Evolutionary conservation across 2,888 invertebrate genomes (phyloP).

Genomic region (Didymodactylos carnosus): DNA sequence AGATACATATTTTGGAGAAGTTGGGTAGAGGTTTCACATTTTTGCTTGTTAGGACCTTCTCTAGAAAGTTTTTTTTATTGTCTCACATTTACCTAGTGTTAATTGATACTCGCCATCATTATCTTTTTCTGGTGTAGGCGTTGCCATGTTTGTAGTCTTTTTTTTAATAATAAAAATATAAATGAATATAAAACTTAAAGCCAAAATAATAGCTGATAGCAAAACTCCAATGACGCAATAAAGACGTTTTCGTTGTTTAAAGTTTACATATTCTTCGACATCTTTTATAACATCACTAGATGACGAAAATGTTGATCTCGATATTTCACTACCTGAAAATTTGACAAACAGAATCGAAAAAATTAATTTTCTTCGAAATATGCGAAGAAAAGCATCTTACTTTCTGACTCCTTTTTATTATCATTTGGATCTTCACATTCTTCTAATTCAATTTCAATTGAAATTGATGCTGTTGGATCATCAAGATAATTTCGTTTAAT

Average conservation of each 20-base stretch:
- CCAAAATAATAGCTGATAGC: background rate
- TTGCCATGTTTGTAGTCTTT: background rate
- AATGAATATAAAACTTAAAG: background rate
- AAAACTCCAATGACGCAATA: background rate
- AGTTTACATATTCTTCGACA: background rate
- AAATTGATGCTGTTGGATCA: background rate
- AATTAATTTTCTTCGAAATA: background rate
- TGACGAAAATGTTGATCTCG: background rate
- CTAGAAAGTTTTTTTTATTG: background rate
- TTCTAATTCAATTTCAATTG: background rate
- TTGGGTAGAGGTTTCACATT: background rate
- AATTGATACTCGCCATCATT: background rate
- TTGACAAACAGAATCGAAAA: background rate
- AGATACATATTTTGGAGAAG: background rate
- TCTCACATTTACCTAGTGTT: background rate
- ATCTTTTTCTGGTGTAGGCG: background rate
- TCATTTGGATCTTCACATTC: background rate
- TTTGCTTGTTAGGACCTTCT: background rate
- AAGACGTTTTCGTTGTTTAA: background rate
- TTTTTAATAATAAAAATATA: background rate
- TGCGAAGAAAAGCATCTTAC: background rate
- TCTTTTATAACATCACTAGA: background rate
- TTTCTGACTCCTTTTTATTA: background rate
- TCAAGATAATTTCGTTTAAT: background rate
- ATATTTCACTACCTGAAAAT: background rate